A percentile compares a stretch with the other conserved stretches of the same genome.
phyloP scores from a whole-genome alignment of 1,140 invertebrate genomes.

The Melanaphis sacchari region DNA sequence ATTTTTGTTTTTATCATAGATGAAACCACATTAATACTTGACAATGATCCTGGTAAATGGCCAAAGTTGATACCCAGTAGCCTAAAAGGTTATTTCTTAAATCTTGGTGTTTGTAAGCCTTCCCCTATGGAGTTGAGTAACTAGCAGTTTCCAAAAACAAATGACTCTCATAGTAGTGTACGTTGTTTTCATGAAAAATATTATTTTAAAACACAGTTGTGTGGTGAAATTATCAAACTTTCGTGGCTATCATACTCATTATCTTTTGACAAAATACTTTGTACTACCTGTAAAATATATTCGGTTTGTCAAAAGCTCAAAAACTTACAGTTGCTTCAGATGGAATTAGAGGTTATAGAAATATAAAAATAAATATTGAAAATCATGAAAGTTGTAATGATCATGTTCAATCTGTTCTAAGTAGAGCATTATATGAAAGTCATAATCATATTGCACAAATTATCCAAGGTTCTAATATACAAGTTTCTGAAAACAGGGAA shows the following conservation, averaged over 20 bases:
- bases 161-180: too few species aligned
- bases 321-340: not conserved
- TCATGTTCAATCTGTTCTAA: too few species aligned
- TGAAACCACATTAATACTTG: too few species aligned
- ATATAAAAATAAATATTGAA: constrained; percentile 23
- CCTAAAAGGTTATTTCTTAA: not conserved
- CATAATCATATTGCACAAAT: too few species aligned
- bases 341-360: not conserved
- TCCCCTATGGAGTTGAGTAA: not conserved
- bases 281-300: constrained; percentile 8
- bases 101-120: not conserved
- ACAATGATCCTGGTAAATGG: not conserved
- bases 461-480: too few species aligned
- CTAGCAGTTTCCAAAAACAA: not conserved
- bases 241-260: not conserved
- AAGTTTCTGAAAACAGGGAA: too few species aligned
- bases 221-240: constrained; percentile 10
- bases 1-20: too few species aligned
- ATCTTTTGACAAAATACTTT: not conserved
- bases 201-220: not conserved
- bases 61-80: not conserved
- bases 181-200: too few species aligned
- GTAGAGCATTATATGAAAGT: too few species aligned
- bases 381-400: not conserved
- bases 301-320: not conserved